Evolutionary conservation across 2,797 vertebrate genomes (phyloP).

Genomic region (Stomatorhinus walkeri): DNA sequence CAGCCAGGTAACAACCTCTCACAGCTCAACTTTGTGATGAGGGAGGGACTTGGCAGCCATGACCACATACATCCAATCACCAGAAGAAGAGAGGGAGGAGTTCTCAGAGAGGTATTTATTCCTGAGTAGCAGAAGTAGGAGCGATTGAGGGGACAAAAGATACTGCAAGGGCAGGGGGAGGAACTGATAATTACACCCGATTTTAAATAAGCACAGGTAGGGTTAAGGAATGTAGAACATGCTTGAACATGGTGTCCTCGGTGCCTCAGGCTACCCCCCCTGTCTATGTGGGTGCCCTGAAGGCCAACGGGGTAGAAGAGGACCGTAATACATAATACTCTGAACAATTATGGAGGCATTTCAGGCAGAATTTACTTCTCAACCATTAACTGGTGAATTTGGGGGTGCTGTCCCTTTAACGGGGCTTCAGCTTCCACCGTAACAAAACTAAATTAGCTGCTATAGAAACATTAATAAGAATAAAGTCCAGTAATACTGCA

Average conservation of each 20-base stretch:
- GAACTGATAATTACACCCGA: neutral
- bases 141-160: neutral
- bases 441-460: neutral
- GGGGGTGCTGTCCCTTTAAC: constrained; percentile 35
- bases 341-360: neutral
- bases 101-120: neutral
- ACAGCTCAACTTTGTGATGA: neutral
- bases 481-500: neutral
- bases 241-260: neutral
- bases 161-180: neutral
- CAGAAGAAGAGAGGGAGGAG: neutral
- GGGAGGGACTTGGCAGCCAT: neutral
- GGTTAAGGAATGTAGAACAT: neutral
- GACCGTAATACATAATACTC: neutral
- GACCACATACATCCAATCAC: neutral
- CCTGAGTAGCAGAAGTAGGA: neutral
- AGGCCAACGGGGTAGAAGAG: neutral
- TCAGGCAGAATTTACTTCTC: neutral
- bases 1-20: neutral
- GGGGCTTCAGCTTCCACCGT: neutral
- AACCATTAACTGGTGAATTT: constrained; percentile 38
- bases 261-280: neutral
- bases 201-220: neutral
- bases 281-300: neutral
- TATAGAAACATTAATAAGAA: neutral